Base-by-base conservation (phyloP, 2,113 vertebrate genomes). In the Dasyornis broadbenti region DNA sequence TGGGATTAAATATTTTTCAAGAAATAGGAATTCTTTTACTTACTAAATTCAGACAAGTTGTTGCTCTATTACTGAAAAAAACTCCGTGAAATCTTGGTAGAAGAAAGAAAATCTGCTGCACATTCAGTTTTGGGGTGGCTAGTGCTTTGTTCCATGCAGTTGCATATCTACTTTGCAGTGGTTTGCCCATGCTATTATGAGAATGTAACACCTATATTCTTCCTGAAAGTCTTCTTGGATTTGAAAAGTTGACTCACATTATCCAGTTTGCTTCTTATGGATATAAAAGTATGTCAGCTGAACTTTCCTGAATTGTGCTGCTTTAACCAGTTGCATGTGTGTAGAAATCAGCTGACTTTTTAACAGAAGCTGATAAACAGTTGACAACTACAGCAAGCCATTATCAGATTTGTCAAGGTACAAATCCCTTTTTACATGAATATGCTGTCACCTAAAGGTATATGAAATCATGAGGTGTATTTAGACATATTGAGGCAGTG, bases 101-200 rank as follows among this genome's bases (percentile, higher is more conserved):
- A 37, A 44, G 9, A 44, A 70, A 61, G 21, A 42, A 47, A 40
- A 40, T 31, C 16, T 35, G 30, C 37, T 75, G 23, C 20, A 14
- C 0, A 0, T 61, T 93, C 15, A 23, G 0, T 59, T 89, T 68
- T 61, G 33, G 44, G 8, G 1, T 64, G 37, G 3, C 11, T 37
- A 10, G 1, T 59, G 24, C 24, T 71, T 92, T 23, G 22, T 63
- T 11, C 44, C 6, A 1, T 20, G 11, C 1, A 0, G 6, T 60
- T 49, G 7, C 6, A 11, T 77, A 30, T 57, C 17, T 39, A 9
- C 54, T 44, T 87, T 60, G 23, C 45, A 65, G 16, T 18, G 11
- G 54, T 44, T 69, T 69, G 63, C 39, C 22, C 31, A 44, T 66
- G 23, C 37, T 68, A 0, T 44, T 57, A 39, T 3, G n/a, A 39